These are phyloP conservation scores for Pelagia noctiluca DNA, from an alignment of 30 jellyfish, hydroid and myxozoan species.

Conservation along the genomic window DNA sequence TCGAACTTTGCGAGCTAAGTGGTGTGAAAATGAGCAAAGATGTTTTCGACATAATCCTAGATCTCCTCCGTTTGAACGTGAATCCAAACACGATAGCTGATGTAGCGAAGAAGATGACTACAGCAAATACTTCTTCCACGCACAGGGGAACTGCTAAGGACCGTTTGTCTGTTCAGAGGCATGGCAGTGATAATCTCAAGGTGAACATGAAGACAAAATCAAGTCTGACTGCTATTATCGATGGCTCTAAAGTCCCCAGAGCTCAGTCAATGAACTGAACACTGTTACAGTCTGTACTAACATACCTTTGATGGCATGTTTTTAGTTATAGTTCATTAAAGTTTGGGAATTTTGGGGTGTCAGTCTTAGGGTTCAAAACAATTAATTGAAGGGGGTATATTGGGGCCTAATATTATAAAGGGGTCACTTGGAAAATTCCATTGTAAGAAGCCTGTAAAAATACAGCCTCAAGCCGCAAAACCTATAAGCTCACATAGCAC, in stretches of 20 bases:
- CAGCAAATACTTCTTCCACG: slow-evolving; percentile 31
- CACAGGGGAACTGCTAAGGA: slow-evolving; percentile 20
- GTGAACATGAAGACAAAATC: slow-evolving; percentile 39
- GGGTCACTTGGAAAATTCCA: too few relatives aligned
- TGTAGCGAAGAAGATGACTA: slow-evolving; percentile 69
- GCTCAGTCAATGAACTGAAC: slow-evolving; percentile 60
- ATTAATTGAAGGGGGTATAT: too few relatives aligned
- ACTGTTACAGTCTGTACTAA: background rate
- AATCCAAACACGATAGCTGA: slow-evolving; percentile 88
- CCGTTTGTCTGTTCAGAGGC: slow-evolving; percentile 42
- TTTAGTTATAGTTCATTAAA: too few relatives aligned
- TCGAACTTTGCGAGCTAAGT: slow-evolving; percentile 81
- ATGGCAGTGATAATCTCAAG: slow-evolving; percentile 66
- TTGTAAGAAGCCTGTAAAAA: too few relatives aligned
- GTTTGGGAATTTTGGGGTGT: too few relatives aligned
- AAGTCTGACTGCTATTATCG: slow-evolving; percentile 5
- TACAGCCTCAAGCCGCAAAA: too few relatives aligned
- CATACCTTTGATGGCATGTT: too few relatives aligned
- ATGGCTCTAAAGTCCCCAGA: slow-evolving; percentile 47
- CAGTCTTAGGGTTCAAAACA: too few relatives aligned
- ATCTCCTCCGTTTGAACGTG: slow-evolving; percentile 78
- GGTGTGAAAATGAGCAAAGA: slow-evolving; percentile 87
- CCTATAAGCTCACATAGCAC: too few relatives aligned
- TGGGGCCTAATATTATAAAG: too few relatives aligned
- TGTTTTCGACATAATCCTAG: slow-evolving; percentile 76